Base-by-base conservation (phyloP, 2,797 vertebrate species). In the Antennarius maculatus region DNA sequence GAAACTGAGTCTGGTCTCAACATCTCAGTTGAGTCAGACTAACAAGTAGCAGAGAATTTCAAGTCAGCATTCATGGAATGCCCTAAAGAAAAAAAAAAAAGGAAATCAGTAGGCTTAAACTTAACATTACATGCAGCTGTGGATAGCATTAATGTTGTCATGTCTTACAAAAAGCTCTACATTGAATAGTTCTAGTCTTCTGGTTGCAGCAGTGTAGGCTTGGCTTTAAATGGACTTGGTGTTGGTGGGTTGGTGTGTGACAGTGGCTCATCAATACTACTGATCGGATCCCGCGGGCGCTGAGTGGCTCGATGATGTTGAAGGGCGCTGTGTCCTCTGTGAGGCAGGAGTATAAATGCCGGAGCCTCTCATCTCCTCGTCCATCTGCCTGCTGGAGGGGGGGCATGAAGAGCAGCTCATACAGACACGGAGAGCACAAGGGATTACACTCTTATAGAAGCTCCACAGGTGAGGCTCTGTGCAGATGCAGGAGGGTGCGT, bases 301-400 rank as follows among this genome's bases (percentile, higher is more conserved):
- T 13, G 27, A 74, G 59, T 8, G 72, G 92, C 65, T 91, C 89
- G 16, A 89, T 92, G 68, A 62, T 54, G 66, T 59, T 89, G 88
- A 93, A 93, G 92, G 93, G 77, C 89, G 7, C 59, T 0, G 71
- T 41, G 88, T 88, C 91, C 92, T 87, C 56, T 79, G 79, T 73
- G 66, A 51, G 23, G 63, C 77, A 53, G n/a, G 45, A 16, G 14
- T 94, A 93, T 93, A 93, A 93, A 93, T 61, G 76, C 76, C 27
- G 28, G 2, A 67, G 64, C 68, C 37, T 12, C 58, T 49, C 58
- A 34, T 62, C 64, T 65, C 37, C 18, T 56, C 61, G 61, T 57
- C 57, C 70, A 13, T 37, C 73, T 68, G 66, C 62, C 69, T 57
- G 69, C 37, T 75, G 69, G 64, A 74, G 57, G n/a, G 55, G n/a